A percentile compares a stretch with the other conserved stretches of the same genome.
Evolutionary conservation across 1,140 invertebrate genomes (phyloP).

Genomic region (Latrodectus geometricus): DNA sequence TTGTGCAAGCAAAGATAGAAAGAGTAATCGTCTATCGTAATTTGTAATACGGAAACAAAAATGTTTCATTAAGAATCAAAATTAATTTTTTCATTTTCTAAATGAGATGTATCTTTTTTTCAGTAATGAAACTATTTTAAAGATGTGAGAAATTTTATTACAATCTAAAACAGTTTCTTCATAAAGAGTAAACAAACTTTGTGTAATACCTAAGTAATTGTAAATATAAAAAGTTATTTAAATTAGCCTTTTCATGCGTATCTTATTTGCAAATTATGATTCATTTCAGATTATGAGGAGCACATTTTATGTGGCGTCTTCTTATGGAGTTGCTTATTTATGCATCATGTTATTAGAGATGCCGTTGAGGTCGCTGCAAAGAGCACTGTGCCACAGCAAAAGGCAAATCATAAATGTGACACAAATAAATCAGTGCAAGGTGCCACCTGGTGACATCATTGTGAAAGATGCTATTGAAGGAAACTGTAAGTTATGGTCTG

Average conservation of each 20-base stretch:
- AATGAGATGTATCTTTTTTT: no score
- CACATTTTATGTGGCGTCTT: neutral
- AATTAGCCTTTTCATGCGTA: neutral
- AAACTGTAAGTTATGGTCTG: constrained; percentile 25
- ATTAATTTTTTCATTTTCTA: no score
- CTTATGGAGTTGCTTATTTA: constrained; percentile 11
- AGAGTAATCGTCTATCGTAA: no score
- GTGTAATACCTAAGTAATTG: no score
- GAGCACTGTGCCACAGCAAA: neutral
- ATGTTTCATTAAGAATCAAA: no score
- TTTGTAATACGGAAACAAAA: no score
- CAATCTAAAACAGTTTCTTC: no score
- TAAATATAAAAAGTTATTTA: neutral
- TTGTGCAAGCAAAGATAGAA: no score
- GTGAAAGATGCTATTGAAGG: constrained; percentile 1
- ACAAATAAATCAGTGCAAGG: neutral
- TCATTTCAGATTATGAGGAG: neutral
- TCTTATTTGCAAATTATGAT: neutral
- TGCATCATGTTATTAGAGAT: constrained; percentile 3
- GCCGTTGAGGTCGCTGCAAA: constrained; percentile 1
- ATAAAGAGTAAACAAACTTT: no score
- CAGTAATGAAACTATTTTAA: no score
- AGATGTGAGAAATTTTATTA: no score
- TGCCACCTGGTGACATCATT: neutral
- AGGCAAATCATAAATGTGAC: neutral